Percentiles rank a stretch among this genome's conserved stretches.
These are phyloP conservation scores for Cherax destructor DNA, from an alignment of 1,140 invertebrate species.

Conservation along the genomic window DNA sequence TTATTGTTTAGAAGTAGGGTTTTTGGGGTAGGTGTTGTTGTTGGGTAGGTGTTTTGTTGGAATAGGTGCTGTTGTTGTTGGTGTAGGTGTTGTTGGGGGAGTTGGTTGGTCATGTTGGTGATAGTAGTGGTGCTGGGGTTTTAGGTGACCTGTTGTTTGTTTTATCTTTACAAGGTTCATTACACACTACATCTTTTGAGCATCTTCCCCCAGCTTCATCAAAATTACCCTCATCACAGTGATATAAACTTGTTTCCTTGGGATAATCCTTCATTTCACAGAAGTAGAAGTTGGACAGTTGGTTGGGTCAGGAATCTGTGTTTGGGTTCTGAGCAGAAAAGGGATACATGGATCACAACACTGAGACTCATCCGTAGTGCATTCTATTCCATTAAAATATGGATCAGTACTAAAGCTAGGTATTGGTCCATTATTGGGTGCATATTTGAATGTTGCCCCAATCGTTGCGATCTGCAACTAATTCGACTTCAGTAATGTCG, in stretches of 20 bases:
- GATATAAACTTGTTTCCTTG: neutral
- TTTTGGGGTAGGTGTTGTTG: too few species aligned
- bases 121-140: too few species aligned
- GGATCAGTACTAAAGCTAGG: neutral
- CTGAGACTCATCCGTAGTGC: neutral
- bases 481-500: neutral
- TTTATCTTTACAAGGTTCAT: neutral
- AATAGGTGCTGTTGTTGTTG: too few species aligned
- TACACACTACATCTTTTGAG: neutral
- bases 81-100: too few species aligned
- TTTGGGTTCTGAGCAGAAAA: neutral
- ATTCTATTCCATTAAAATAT: neutral
- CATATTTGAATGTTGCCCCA: neutral
- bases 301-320: neutral
- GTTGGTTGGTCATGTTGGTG: too few species aligned
- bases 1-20: too few species aligned
- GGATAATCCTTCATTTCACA: neutral
- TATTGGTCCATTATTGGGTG: neutral
- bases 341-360: neutral
- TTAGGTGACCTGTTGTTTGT: neutral
- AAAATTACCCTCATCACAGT: neutral
- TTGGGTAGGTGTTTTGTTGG: too few species aligned
- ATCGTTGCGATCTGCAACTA: neutral
- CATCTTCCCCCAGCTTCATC: neutral
- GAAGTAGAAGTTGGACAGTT: slow-evolving; percentile 4